Conservation (phyloP, 2,113 vertebrate genomes). For the Anhinga rufa region DNA sequence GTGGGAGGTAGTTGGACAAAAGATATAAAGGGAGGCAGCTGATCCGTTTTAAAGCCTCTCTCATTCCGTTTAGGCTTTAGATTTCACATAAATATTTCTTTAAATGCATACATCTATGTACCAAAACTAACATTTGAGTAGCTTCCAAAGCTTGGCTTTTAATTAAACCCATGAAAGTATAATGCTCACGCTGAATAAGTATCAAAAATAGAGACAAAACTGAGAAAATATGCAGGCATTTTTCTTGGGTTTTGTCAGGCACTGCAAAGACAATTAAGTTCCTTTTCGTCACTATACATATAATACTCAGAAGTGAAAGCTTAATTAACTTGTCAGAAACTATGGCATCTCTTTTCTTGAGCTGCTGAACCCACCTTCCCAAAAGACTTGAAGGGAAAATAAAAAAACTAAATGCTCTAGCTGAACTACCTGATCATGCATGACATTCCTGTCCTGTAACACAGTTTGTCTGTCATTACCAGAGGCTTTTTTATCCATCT, state of each 20-base stretch:
- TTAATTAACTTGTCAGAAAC: conserved; percentile 83
- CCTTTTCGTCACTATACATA: conserved; percentile 73
- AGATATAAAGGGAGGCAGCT: not conserved
- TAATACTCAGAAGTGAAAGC: conserved; percentile 80
- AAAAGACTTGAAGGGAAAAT: conserved; percentile 68
- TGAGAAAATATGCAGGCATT: conserved; percentile 76
- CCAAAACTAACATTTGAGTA: conserved; percentile 40
- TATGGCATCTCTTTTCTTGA: conserved; percentile 74
- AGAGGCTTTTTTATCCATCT: conserved; percentile 27
- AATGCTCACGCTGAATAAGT: conserved; percentile 56
- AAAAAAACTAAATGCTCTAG: not conserved
- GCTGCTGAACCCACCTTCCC: conserved; percentile 75
- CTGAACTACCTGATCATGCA: conserved; percentile 46
- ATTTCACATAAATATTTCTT: conserved; percentile 54
- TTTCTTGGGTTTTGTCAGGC: conserved; percentile 74
- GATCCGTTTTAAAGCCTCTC: not conserved
- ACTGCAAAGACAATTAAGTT: conserved; percentile 80
- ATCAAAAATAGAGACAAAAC: conserved; percentile 75
- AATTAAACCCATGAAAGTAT: conserved; percentile 64
- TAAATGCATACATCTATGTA: conserved; percentile 7
- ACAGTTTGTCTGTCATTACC: conserved; percentile 52
- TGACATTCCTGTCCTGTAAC: conserved; percentile 46
- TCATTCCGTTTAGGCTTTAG: not conserved
- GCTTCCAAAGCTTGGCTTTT: conserved; percentile 54
- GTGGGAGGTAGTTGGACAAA: not conserved